phyloP scores from a whole-genome alignment of 1,140 invertebrate species.

The Drosophila kanapiae region DNA sequence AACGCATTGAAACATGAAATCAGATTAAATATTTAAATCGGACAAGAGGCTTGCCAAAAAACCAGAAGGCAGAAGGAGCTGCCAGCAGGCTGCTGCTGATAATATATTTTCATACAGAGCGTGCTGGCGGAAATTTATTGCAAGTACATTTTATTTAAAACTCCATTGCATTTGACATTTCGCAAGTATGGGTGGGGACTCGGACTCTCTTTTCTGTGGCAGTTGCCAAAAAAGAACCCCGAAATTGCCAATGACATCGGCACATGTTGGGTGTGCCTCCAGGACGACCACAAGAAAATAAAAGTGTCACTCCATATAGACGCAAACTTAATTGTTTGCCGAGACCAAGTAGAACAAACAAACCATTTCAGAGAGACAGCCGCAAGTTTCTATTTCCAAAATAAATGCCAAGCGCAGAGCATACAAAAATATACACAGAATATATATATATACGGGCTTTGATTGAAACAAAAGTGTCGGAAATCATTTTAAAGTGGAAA shows the following conservation, averaged over 20 bases:
- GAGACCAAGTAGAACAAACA: conserved; percentile 47
- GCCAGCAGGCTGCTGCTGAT: conserved; percentile 27
- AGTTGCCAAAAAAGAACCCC: conserved; percentile 60
- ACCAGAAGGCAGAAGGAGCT: conserved; percentile 19
- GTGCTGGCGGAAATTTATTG: conserved; percentile 73
- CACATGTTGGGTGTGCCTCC: conserved; percentile 19
- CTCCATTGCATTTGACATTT: conserved; percentile 68
- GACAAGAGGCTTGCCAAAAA: conserved; percentile 61
- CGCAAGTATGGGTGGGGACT: conserved; percentile 5
- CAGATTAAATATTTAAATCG: conserved; percentile 83
- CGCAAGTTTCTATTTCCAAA: conserved; percentile 46
- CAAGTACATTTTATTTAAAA: conserved; percentile 81
- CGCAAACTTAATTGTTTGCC: conserved; percentile 74
- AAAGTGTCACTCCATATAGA: conserved; percentile 68
- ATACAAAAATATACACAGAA: conserved; percentile 11
- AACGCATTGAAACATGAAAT: conserved; percentile 69
- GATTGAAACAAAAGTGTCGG: conserved; percentile 32
- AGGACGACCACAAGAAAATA: conserved; percentile 67
- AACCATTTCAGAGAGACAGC: conserved; percentile 28
- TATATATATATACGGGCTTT: neutral
- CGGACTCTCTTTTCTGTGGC: conserved; percentile 5
- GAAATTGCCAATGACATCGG: conserved; percentile 48
- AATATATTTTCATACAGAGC: conserved; percentile 32
- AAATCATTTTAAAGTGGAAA: conserved; percentile 25
- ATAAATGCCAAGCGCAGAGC: conserved; percentile 31